Base-by-base conservation (phyloP, 2,888 invertebrate species). In the Troilus luridus region DNA sequence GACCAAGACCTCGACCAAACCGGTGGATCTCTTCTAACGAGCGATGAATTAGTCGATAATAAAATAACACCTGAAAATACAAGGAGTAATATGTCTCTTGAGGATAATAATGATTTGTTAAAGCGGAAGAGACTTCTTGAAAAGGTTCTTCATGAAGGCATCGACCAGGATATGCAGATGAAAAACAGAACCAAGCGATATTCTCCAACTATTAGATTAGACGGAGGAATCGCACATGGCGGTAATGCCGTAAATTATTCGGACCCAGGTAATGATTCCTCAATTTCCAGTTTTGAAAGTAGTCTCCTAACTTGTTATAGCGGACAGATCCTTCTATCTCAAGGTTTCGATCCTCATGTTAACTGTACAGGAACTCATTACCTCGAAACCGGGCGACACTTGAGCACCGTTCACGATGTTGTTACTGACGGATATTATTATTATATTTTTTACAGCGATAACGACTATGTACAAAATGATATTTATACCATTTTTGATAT, bases 371-470 rank as follows among this genome's bases (percentile, higher is more conserved):
- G 96, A 94, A 96, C 97, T 0, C 95, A 96, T 93, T 97, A 96
- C 93, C 95, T 97, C 92, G 96, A 97, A 93, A 93, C 93, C 7
- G 96, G 96, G 11, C 96, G 96, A 58, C 96, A 96, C 92, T 96
- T 97, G 95, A 95, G 96, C 92, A 95, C 96, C 0, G 95, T 95
- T 91, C 97, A 98, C 93, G 96, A 97, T 92, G 96, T 98, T 56
- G 95, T 95, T 67, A 95, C 96, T 90, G 97, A 97, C 93, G 98
- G 97, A 12, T 98, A 98, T 94, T 98, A 98, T 94, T 98, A 98
- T 94, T 98, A 98, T 93, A 97, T 98, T 93, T 98, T 98, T 94
- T 98, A 97, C 93, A 97, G 97, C 93, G 97, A 98, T 94, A 97
- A 98, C 94, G 97, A 97, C 94, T 95, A 96, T 93, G 96, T 97